phyloP scores from a whole-genome alignment of 2,113 vertebrate genomes.

The Microcebus murinus region DNA sequence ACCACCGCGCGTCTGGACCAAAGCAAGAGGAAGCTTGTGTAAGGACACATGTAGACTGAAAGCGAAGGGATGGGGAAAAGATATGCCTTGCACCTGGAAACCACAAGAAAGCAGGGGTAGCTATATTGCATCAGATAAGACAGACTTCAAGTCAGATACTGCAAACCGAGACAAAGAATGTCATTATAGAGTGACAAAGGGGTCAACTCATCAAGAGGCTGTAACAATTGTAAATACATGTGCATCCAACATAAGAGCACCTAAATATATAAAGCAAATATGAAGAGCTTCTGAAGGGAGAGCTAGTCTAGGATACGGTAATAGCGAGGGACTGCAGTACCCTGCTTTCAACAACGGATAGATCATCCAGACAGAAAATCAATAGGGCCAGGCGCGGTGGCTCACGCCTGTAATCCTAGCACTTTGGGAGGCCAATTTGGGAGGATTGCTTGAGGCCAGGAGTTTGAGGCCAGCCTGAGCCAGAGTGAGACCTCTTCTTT shows the following conservation, averaged over 20 bases:
- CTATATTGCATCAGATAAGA: not conserved
- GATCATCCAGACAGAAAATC: not conserved
- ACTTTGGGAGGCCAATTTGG: too few relatives aligned
- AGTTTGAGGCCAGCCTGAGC: not conserved
- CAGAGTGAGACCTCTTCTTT: not conserved
- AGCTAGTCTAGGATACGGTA: not conserved
- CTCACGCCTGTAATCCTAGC: too few relatives aligned
- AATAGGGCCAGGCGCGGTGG: too few relatives aligned
- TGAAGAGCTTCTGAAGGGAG: not conserved
- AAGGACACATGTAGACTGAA: not conserved
- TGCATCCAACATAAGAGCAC: not conserved
- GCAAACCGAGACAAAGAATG: not conserved
- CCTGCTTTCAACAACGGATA: not conserved
- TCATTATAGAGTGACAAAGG: not conserved
- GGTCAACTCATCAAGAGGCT: not conserved
- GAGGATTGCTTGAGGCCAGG: too few relatives aligned
- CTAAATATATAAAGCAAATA: not conserved
- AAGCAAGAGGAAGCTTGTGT: not conserved
- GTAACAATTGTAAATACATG: not conserved
- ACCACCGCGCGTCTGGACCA: conserved; percentile 1
- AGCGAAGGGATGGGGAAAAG: not conserved
- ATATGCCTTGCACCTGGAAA: not conserved
- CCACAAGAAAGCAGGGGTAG: not conserved
- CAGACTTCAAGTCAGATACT: not conserved
- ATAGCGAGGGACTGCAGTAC: not conserved